These are phyloP conservation scores for Zelostemma sp. DNA, from an alignment of 1,140 invertebrate species.

Conservation along the genomic window DNA sequence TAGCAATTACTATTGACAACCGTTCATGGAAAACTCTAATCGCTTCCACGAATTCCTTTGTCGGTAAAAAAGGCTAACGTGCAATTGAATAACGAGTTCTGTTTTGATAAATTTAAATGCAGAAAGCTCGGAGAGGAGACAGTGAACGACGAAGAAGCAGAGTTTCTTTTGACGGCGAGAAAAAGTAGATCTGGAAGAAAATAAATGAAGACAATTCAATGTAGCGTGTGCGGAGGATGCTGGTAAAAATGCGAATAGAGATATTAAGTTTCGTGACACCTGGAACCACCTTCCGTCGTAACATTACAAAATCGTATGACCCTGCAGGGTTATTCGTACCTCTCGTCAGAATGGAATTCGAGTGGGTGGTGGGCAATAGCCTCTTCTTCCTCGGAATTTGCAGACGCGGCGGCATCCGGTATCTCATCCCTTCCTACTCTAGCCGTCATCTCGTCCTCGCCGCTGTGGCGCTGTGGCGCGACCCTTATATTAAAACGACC, in stretches of 20 bases:
- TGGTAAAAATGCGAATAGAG: constrained; percentile 9
- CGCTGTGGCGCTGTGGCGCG: constrained; percentile 31
- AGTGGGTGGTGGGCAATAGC: constrained; percentile 40
- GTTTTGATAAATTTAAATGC: too few relatives aligned
- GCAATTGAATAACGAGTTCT: too few relatives aligned
- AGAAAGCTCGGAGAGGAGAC: too few relatives aligned
- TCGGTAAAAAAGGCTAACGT: constrained; percentile 25
- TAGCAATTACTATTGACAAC: constrained; percentile 43
- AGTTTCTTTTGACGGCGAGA: too few relatives aligned
- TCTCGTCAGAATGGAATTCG: constrained; percentile 45
- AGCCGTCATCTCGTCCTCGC: constrained; percentile 33
- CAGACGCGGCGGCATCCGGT: constrained; percentile 44
- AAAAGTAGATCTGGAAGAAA: too few relatives aligned
- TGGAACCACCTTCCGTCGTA: constrained; percentile 39
- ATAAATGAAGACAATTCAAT: constrained; percentile 30
- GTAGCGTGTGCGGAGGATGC: constrained; percentile 6
- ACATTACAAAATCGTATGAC: constrained; percentile 24
- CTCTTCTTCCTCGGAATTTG: constrained; percentile 44
- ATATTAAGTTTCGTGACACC: constrained; percentile 37
- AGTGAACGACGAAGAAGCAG: too few relatives aligned
- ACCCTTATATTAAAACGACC: constrained; percentile 52
- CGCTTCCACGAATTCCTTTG: constrained; percentile 17
- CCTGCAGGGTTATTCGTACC: constrained; percentile 25
- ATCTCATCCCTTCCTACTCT: constrained; percentile 24
- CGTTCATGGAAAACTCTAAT: constrained; percentile 32